Percentiles rank a stretch among this genome's conserved stretches.
Evolutionary conservation across 2,797 vertebrate genomes (phyloP).

Genomic region (Lacerta bilineata): DNA sequence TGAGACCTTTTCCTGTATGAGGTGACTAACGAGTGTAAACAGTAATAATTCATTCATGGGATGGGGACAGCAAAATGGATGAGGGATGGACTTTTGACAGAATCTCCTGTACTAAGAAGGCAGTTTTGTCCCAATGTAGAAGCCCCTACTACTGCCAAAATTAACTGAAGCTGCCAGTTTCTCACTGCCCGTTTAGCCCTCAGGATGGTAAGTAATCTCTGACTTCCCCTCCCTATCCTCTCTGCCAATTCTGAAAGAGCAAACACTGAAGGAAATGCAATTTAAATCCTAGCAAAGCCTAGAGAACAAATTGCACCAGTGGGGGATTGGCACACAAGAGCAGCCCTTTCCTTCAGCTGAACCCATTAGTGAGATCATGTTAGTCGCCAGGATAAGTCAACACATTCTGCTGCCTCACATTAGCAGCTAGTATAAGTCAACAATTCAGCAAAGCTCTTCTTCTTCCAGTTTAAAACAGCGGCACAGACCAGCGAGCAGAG

Average conservation of each 20-base stretch:
- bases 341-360: background rate
- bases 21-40: too few relatives aligned
- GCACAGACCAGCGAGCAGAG: background rate
- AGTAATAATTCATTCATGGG: background rate
- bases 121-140: background rate
- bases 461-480: slow-evolving; percentile 4
- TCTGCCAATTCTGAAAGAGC: slow-evolving; percentile 20
- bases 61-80: background rate
- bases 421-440: slow-evolving; percentile 36
- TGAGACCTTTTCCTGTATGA: too few relatives aligned
- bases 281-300: slow-evolving; percentile 20
- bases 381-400: slow-evolving; percentile 5
- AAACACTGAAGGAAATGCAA: slow-evolving; percentile 21
- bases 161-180: slow-evolving; percentile 10
- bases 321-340: background rate
- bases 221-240: background rate
- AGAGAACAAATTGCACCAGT: slow-evolving; percentile 35
- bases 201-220: background rate
- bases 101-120: background rate
- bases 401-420: slow-evolving; percentile 25
- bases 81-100: background rate
- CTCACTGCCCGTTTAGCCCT: background rate
- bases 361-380: slow-evolving; percentile 27
- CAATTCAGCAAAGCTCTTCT: slow-evolving; percentile 37
- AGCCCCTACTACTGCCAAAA: background rate